Conservation (phyloP, 2,797 vertebrate genomes). For the Rhinogobio ventralis region DNA sequence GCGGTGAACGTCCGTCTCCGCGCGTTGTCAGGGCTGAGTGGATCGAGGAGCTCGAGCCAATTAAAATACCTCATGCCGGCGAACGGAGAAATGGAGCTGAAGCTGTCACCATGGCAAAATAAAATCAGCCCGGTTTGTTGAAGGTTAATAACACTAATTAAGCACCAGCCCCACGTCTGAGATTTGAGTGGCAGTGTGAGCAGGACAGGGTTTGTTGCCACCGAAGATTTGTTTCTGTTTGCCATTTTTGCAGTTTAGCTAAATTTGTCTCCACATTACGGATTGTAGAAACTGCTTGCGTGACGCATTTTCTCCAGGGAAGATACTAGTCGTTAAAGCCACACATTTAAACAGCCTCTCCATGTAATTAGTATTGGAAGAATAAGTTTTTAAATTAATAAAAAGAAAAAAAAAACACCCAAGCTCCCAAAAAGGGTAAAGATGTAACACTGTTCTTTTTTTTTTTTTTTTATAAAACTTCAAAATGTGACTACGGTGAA, state of each 20-base stretch:
- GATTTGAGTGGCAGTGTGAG: constrained; percentile 56
- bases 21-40: constrained; percentile 60
- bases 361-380: constrained; percentile 37
- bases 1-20: constrained; percentile 55
- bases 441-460: neutral
- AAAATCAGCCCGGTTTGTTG: constrained; percentile 66
- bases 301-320: constrained; percentile 15
- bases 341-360: constrained; percentile 13
- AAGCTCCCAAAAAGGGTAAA: neutral
- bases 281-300: neutral
- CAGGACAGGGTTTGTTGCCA: constrained; percentile 44
- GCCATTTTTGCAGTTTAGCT: constrained; percentile 38
- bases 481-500: neutral
- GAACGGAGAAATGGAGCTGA: constrained; percentile 52
- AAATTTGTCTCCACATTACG: constrained; percentile 13
- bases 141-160: constrained; percentile 77
- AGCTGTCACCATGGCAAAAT: constrained; percentile 64
- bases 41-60: constrained; percentile 67
- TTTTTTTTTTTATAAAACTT: neutral
- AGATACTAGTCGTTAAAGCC: neutral
- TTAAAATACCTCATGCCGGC: constrained; percentile 71
- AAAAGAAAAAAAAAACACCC: neutral
- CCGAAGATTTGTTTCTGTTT: constrained; percentile 64
- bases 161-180: constrained; percentile 54
- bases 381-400: constrained; percentile 4